Conservation (phyloP, 1,140 invertebrate species). For the Macrobrachium rosenbergii region DNA sequence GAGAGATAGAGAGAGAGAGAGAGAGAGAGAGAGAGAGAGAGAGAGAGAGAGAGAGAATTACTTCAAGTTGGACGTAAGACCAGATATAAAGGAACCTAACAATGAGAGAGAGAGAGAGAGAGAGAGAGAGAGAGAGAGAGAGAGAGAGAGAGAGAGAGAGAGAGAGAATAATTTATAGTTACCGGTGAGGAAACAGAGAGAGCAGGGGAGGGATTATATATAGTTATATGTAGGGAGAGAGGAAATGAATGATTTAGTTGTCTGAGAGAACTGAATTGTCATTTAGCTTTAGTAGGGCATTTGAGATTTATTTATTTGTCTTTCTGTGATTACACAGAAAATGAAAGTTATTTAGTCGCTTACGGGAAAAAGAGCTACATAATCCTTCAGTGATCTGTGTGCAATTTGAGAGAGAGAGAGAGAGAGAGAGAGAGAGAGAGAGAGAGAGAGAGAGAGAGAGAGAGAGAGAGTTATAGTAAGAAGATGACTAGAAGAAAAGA, state of each 20-base stretch:
- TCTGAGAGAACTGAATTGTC: not conserved
- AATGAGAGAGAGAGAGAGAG: conserved; percentile 24
- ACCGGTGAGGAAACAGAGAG: not conserved
- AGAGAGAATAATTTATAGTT: not conserved
- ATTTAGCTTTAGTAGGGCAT: not conserved
- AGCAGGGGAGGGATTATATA: not conserved
- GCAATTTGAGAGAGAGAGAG: not conserved
- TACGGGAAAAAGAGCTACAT: not conserved
- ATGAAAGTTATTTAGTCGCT: too few relatives aligned
- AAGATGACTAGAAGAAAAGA: not conserved
- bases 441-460: conserved; percentile 12
- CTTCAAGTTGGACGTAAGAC: not conserved
- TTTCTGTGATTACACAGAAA: too few relatives aligned
- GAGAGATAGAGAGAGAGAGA: conserved; percentile 3
- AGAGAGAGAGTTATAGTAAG: too few relatives aligned
- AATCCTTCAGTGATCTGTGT: not conserved
- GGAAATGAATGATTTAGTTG: not conserved
- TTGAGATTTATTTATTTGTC: too few relatives aligned
- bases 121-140: conserved; percentile 19
- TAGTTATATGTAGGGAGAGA: not conserved
- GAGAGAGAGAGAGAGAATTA: not conserved
- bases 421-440: conserved; percentile 6
- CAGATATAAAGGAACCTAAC: not conserved
- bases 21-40: not conserved
- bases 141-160: conserved; percentile 25